phyloP scores from a whole-genome alignment of 2,797 vertebrate genomes.

The Botia kubotai region DNA sequence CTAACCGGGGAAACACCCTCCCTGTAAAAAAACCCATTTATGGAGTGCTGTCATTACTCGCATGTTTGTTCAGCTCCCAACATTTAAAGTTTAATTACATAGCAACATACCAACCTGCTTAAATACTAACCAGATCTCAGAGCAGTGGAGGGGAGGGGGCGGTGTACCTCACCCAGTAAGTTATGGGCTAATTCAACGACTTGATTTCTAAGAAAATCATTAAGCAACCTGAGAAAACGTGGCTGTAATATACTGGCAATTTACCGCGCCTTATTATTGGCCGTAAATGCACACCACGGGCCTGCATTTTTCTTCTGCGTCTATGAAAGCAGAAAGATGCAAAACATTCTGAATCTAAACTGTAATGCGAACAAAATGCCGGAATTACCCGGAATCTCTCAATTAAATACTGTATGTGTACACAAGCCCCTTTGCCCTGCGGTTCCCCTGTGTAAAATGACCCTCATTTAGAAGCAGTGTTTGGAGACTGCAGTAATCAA shows the following conservation, averaged over 20 bases:
- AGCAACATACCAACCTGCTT: conserved; percentile 8
- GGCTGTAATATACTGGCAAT: conserved; percentile 28
- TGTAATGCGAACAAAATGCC: conserved; percentile 45
- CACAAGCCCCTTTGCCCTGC: conserved; percentile 57
- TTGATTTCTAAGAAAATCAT: conserved; percentile 16
- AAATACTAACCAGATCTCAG: conserved; percentile 37
- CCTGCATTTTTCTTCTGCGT: conserved; percentile 1
- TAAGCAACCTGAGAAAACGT: conserved; percentile 20
- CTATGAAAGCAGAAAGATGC: conserved; percentile 17
- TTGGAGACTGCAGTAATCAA: conserved; percentile 62
- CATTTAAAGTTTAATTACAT: conserved; percentile 26
- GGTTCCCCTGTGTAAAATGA: conserved; percentile 60
- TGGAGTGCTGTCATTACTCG: conserved; percentile 11
- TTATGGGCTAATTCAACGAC: conserved; percentile 4
- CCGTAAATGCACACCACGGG: not conserved
- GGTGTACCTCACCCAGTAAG: not conserved
- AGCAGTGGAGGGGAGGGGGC: not conserved
- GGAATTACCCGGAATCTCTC: conserved; percentile 46
- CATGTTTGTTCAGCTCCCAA: conserved; percentile 31
- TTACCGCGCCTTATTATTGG: conserved; percentile 19
- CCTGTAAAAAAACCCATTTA: conserved; percentile 19
- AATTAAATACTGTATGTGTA: conserved; percentile 59
- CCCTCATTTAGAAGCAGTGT: conserved; percentile 63
- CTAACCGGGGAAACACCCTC: not conserved
- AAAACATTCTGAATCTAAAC: conserved; percentile 27